Base-by-base conservation (phyloP, 2,888 invertebrate species). In the Perizoma affinitatum region DNA sequence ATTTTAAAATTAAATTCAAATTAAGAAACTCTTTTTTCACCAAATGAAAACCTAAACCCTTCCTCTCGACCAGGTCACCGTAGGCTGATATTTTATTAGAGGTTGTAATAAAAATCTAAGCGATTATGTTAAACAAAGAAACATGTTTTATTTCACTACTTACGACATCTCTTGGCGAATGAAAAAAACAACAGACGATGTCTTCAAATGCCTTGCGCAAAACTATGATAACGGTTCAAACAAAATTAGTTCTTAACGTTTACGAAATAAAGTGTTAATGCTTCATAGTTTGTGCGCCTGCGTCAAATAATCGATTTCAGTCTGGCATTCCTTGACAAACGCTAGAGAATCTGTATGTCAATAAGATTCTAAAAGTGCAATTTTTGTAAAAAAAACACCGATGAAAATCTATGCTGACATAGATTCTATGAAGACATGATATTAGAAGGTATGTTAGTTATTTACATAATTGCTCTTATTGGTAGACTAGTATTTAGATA, bases 241-340 rank as follows among this genome's bases (percentile, higher is more conserved):
- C 6, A 7, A 51, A 66, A 68, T 48, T 52, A 54, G 66, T 61
- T 63, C 67, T 72, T 65, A 54, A 46, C 4, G 0, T 0, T 0
- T 0, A 0, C 0, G 0, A 0, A 0, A 43, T 78, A 81, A 71
- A 58, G 66, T 58, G 7, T 0, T 61, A 60, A 68, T 78, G 0
- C 47, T 1, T n/a, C 64, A 66, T 5, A 34, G 1, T 5, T 4
- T 65, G 66, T 65, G 81, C 90, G 89, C 90, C 44, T 88, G 90
- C 90, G 90, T 83, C 69, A 68, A 83, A 68, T 71, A 74, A 90
- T 89, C 78, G 90, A 90, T 90, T 88, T 83, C 73, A 58, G 76
- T 66, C 66, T 82, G 81, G 79, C 83, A 80, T 68, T 63, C 68
- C 70, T 67, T 84, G 84, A 83, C 83, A 72, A 52, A 63, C 66